Evolutionary conservation across 2,888 invertebrate species (phyloP).

Genomic region (Erebia ligea): DNA sequence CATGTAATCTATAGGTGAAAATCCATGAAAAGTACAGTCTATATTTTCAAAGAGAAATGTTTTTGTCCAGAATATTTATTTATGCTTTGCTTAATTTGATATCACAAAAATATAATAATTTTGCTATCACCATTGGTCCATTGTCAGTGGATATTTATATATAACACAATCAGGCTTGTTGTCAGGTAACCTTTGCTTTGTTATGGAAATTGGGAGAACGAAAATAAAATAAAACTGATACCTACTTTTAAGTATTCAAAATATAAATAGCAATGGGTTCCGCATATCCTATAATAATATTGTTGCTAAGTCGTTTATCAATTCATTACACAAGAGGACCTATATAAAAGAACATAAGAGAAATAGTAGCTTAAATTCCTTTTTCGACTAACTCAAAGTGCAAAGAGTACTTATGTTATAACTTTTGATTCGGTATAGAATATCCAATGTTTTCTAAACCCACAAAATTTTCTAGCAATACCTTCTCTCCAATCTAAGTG

Average conservation of each 20-base stretch:
- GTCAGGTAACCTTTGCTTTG: slow-evolving; percentile 22
- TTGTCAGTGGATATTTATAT: slow-evolving; percentile 9
- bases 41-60: too few relatives aligned
- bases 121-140: slow-evolving; percentile 2
- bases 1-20: too few relatives aligned
- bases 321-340: neutral
- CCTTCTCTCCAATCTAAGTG: too few relatives aligned
- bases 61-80: neutral
- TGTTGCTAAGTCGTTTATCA: neutral
- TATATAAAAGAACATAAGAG: too few relatives aligned
- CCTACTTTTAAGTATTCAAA: neutral
- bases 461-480: too few relatives aligned
- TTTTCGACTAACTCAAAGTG: too few relatives aligned
- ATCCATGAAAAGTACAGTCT: too few relatives aligned
- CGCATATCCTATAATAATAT: neutral
- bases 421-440: too few relatives aligned
- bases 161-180: slow-evolving; percentile 12
- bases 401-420: too few relatives aligned
- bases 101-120: slow-evolving; percentile 2
- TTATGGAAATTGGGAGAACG: neutral
- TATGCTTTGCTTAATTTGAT: neutral
- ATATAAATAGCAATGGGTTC: slow-evolving; percentile 11
- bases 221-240: slow-evolving; percentile 16
- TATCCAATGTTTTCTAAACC: too few relatives aligned
- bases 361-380: too few relatives aligned